Conservation (phyloP, 2,113 vertebrate genomes). For the Xyrauchen texanus region DNA sequence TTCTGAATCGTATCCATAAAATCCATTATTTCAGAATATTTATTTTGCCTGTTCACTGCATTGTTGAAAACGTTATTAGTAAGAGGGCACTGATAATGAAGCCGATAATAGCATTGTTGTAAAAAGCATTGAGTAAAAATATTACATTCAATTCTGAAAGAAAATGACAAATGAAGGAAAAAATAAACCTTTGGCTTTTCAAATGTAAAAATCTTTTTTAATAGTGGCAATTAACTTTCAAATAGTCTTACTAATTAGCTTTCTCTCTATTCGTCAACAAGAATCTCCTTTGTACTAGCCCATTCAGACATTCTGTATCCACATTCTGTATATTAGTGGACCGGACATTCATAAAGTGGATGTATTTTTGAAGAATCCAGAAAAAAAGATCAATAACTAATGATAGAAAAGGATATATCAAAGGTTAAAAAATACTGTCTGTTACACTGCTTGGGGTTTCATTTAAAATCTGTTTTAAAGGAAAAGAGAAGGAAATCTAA, state of each 20-base stretch:
- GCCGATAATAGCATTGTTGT: no score
- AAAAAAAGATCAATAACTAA: constrained; percentile 16
- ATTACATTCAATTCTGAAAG: no score
- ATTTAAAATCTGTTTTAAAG: constrained; percentile 1
- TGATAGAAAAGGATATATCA: constrained; percentile 18
- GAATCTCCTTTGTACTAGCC: neutral
- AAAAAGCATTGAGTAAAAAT: no score
- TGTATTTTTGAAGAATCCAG: constrained; percentile 2
- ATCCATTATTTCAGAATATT: no score
- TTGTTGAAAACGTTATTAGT: no score
- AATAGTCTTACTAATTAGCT: neutral
- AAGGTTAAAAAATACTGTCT: constrained; percentile 28
- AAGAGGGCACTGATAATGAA: no score
- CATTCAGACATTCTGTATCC: neutral
- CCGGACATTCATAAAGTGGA: neutral
- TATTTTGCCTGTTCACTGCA: no score
- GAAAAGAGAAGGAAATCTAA: neutral
- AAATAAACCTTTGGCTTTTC: no score
- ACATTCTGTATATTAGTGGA: neutral
- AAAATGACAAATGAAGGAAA: no score
- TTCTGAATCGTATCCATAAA: no score
- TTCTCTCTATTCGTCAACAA: neutral
- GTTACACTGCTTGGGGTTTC: neutral
- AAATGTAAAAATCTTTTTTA: no score
- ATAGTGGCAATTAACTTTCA: neutral